Percentiles rank a stretch among this genome's conserved stretches.
phyloP scores from a whole-genome alignment of 2,888 invertebrate species.

The Hyposoter dolosus region DNA sequence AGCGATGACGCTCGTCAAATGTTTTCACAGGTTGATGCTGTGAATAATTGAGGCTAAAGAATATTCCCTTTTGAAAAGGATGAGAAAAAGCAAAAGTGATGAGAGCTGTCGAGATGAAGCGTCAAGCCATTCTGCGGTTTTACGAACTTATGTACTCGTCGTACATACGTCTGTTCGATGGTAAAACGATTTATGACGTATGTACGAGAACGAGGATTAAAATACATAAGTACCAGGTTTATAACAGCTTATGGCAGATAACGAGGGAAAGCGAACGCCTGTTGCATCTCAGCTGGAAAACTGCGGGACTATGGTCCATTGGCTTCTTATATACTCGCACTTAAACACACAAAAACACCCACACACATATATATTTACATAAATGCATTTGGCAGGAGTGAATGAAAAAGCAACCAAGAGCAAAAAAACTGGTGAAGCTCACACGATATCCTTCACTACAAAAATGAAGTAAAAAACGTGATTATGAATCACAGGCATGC shows the following conservation, averaged over 20 bases:
- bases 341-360: no score
- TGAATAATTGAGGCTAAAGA: neutral
- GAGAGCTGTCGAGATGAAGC: neutral
- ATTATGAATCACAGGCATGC: neutral
- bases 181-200: constrained; percentile 45
- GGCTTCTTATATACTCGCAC: neutral
- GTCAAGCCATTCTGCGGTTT: neutral
- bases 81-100: neutral
- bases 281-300: constrained; percentile 62
- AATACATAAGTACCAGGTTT: constrained; percentile 53
- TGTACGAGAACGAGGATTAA: constrained; percentile 37
- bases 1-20: neutral
- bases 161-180: neutral
- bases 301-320: constrained; percentile 14
- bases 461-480: neutral
- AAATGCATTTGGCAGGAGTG: neutral
- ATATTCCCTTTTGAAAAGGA: neutral
- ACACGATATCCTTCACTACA: neutral
- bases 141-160: neutral
- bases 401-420: neutral
- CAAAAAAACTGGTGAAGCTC: neutral
- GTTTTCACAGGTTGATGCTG: neutral
- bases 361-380: neutral
- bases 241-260: constrained; percentile 63
- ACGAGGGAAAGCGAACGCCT: constrained; percentile 61